Conservation (phyloP, 2,113 vertebrate genomes). For the Albula glossodonta region DNA sequence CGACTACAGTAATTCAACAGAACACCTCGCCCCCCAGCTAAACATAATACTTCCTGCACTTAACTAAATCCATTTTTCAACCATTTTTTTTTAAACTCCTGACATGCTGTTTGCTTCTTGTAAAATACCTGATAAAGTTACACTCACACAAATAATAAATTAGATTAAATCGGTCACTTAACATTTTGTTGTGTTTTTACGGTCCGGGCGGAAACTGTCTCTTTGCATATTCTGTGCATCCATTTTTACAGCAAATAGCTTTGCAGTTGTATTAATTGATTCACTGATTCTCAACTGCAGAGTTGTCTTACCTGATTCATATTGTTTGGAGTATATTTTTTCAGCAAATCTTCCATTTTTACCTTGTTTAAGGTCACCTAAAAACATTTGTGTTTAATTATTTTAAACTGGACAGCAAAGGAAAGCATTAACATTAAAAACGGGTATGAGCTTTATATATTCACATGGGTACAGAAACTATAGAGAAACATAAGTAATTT, state of each 20-base stretch:
- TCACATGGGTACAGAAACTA: neutral
- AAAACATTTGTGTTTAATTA: too few relatives aligned
- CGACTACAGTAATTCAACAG: slow-evolving; percentile 63
- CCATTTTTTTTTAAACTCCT: slow-evolving; percentile 47
- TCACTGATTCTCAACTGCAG: neutral
- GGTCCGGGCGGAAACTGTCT: neutral
- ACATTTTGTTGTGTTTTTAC: neutral
- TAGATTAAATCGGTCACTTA: neutral
- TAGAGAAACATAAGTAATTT: neutral
- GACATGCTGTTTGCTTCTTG: slow-evolving; percentile 37
- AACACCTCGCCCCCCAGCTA: slow-evolving; percentile 64
- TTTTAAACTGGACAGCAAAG: too few relatives aligned
- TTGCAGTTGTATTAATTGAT: neutral
- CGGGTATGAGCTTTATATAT: neutral
- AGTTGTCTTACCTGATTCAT: neutral
- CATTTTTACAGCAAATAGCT: neutral
- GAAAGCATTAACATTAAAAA: too few relatives aligned
- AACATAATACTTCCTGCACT: slow-evolving; percentile 70
- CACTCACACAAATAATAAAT: neutral
- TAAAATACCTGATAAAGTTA: slow-evolving; percentile 46
- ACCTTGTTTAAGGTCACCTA: too few relatives aligned
- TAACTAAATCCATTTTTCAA: slow-evolving; percentile 67
- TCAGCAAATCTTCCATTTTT: too few relatives aligned
- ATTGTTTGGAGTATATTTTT: too few relatives aligned
- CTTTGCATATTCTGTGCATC: neutral